Evolutionary conservation across 2,888 invertebrate species (phyloP), one percentile per base, ranked within the genome.

Genomic region (Epiblema foenella): DNA sequence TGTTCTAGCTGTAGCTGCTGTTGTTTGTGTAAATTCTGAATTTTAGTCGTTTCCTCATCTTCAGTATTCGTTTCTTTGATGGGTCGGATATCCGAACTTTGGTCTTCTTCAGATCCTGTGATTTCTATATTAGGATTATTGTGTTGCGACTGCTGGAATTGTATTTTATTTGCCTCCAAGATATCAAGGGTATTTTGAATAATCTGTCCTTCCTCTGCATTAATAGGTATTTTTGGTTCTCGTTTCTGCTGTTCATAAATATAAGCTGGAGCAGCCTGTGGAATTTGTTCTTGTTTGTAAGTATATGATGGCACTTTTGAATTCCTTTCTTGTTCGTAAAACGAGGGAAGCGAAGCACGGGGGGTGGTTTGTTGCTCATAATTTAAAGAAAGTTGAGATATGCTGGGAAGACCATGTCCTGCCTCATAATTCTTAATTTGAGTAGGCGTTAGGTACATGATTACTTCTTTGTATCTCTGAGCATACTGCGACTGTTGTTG

Each of bases 361-460:
- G 9, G 64, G 0, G 5, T 10, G 5, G 18, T 37, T 17, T 64
- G 52, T n/a, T 64, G 39, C 18, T 64, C 52, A 12, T 39, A 20
- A 54, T 39, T 37, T n/a, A 52, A 24, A 12, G 52, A 11, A 56
- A 24, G 8, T 24, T 24, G 54, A 2, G 24, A 12, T 29, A 56
- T 7, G n/a, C 75, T 71, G 5, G 76, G 72, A 1, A 75, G 51
- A 12, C 78, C 80, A 12, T 83, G 78, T 65, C 80, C 85, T 52
- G 82, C 79, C 79, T 89, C 83, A 46, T 89, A 81, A 33, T 83
- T 81, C 66, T 78, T 82, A 52, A 89, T 89, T 79, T 92, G 90
- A 17, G 81, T 84, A 3, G 89, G 87, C 64, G 91, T 91, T 39
- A 91, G 77, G 69, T 88, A 91, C 24, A 92, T 75, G 33, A 91